Conservation (phyloP, 2,797 vertebrate species). For the Macropodus opercularis region DNA sequence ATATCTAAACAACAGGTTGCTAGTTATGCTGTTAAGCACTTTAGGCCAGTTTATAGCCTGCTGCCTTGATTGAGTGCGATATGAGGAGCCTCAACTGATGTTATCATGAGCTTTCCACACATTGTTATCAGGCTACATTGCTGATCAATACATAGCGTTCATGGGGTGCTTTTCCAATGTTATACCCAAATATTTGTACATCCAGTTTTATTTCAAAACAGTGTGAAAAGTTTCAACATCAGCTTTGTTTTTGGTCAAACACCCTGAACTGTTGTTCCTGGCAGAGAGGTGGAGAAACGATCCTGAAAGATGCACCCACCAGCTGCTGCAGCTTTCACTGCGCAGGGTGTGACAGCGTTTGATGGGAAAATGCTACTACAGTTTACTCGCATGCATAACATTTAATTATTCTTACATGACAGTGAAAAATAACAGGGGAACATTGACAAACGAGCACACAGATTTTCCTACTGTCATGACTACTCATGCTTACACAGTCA, state of each 20-base stretch:
- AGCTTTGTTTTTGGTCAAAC: slow-evolving; percentile 28
- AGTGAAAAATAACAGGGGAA: slow-evolving; percentile 4
- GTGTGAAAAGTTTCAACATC: slow-evolving; percentile 25
- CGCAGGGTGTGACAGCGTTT: slow-evolving; percentile 14
- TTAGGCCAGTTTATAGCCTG: slow-evolving; percentile 6
- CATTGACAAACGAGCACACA: not conserved
- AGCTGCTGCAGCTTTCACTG: slow-evolving; percentile 12
- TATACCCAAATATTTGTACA: slow-evolving; percentile 5
- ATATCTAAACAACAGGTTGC: slow-evolving; percentile 12
- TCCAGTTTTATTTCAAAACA: slow-evolving; percentile 26
- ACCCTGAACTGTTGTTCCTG: slow-evolving; percentile 34
- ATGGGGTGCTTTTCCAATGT: not conserved
- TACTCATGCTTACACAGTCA: slow-evolving; percentile 15
- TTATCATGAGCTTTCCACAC: not conserved
- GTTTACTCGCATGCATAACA: slow-evolving; percentile 7
- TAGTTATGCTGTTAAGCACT: slow-evolving; percentile 17
- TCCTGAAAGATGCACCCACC: slow-evolving; percentile 3
- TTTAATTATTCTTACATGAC: slow-evolving; percentile 7
- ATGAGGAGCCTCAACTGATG: slow-evolving; percentile 3
- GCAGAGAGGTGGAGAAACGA: slow-evolving; percentile 14
- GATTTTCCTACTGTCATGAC: slow-evolving; percentile 20
- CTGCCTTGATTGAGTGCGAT: slow-evolving; percentile 18
- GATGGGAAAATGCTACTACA: slow-evolving; percentile 21
- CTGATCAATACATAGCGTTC: not conserved
- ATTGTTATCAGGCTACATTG: slow-evolving; percentile 1